Base-by-base conservation (phyloP, 2,113 vertebrate species). In the Peromyscus leucopus region DNA sequence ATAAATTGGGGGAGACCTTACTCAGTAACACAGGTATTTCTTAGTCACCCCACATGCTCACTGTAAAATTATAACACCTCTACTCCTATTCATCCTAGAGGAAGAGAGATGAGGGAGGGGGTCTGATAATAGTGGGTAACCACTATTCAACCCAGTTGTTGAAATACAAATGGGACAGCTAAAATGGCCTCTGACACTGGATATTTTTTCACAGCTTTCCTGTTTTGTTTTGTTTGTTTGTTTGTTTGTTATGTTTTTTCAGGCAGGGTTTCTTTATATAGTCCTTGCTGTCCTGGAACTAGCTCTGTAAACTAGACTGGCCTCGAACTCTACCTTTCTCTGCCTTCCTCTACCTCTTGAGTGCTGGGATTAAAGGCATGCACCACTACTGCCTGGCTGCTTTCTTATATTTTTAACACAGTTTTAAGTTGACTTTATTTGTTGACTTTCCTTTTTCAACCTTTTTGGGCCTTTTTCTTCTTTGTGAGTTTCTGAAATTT, bases 391-490 rank as follows among this genome's bases (percentile, higher is more conserved):
- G 33, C 33, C 33, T 71, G 33, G 69, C 33, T 71, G 33, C 15
- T 71, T 19, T 42, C 76, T 51, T 51, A 3, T 59, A 82, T 42
- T 46, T 48, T 21, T 39, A 28, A 57, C 2, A 42, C 7, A 55
- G 28, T 42, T 85, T 57, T 33, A 78, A 33, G 7, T 72, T 33
- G 22, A 82, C 7, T 92, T 69, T 59, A 28, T 61, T 74, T 11
- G 2, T 2, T 67, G 33, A 3, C 22, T 89, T 42, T 57, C 1
- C 10, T 71, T 74, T 48, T 42, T 4, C 3, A 7, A 78, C 22
- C 42, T 82, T 82, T 75, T 28, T 24, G 84, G 17, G 7, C 19
- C 0, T 51, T 0, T 0, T 33, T 0, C 28, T 65, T 22, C 22
- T 85, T 31, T 55, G n/a, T 17, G 31, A n/a, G 10, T 71, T 71